Evolutionary conservation across 2,113 vertebrate species (phyloP).

Genomic region (Dipodomys spectabilis): DNA sequence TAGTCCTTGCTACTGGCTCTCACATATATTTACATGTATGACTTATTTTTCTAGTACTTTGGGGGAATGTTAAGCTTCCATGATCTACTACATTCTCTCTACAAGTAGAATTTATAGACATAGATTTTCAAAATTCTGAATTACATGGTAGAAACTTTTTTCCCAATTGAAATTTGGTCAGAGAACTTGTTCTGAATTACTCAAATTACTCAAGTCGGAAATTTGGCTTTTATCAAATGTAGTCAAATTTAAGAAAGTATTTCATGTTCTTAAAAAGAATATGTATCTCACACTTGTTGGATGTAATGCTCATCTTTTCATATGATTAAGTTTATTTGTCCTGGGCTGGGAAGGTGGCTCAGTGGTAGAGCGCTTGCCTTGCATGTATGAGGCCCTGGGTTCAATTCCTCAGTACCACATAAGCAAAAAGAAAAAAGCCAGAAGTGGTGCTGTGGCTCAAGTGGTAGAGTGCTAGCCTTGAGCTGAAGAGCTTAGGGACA

Average conservation of each 20-base stretch:
- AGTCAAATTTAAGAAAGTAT: constrained; percentile 49
- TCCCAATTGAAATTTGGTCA: neutral
- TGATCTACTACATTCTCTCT: neutral
- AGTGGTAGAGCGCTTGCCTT: too few relatives aligned
- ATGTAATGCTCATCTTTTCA: neutral
- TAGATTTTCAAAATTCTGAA: constrained; percentile 40
- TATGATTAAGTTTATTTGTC: too few relatives aligned
- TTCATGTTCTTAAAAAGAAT: constrained; percentile 32
- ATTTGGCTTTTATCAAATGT: neutral
- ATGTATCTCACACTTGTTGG: neutral
- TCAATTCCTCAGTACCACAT: too few relatives aligned
- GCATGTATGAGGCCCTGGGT: too few relatives aligned
- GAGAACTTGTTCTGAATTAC: neutral
- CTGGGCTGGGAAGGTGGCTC: too few relatives aligned
- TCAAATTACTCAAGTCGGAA: neutral
- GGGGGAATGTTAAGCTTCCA: neutral
- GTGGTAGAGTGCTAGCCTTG: too few relatives aligned
- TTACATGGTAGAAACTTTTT: constrained; percentile 16
- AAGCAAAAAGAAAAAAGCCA: too few relatives aligned
- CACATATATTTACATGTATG: neutral
- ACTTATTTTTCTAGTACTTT: constrained; percentile 15
- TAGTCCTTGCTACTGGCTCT: neutral
- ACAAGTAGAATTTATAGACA: constrained; percentile 16
- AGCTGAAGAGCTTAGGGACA: too few relatives aligned
- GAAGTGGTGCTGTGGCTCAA: too few relatives aligned